Percentiles rank a stretch among this genome's conserved stretches.
phyloP scores from a whole-genome alignment of 2,888 invertebrate species.

The Xylophagus ater region DNA sequence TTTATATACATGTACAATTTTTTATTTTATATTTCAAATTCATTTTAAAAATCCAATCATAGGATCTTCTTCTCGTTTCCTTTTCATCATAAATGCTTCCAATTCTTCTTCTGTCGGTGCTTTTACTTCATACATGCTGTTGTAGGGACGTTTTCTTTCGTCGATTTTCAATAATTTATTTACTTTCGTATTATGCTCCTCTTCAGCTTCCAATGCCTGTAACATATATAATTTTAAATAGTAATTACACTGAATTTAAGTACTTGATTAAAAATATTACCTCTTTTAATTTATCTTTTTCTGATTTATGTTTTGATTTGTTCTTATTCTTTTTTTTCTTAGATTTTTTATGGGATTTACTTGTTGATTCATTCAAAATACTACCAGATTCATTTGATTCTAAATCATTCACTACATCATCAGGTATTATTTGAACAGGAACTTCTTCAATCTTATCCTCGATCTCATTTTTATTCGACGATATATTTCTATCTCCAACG shows the following conservation, averaged over 20 bases:
- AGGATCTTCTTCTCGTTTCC: constrained; percentile 78
- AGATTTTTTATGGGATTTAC: constrained; percentile 24
- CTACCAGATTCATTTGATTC: too few relatives aligned
- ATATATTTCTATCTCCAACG: constrained; percentile 10
- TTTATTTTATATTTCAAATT: not conserved
- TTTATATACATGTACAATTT: too few relatives aligned
- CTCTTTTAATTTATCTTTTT: constrained; percentile 46
- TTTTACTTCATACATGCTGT: constrained; percentile 76
- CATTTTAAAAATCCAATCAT: constrained; percentile 74
- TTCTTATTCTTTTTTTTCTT: constrained; percentile 33
- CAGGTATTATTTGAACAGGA: constrained; percentile 4
- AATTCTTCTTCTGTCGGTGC: constrained; percentile 85
- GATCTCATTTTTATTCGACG: constrained; percentile 27
- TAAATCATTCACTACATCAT: too few relatives aligned
- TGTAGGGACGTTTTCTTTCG: constrained; percentile 87
- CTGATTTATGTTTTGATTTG: constrained; percentile 42
- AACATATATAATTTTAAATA: too few relatives aligned
- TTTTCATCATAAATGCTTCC: constrained; percentile 85
- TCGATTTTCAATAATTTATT: constrained; percentile 58
- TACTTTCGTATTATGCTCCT: constrained; percentile 47
- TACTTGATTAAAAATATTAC: constrained; percentile 28
- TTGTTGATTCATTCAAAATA: too few relatives aligned
- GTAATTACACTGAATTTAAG: not conserved
- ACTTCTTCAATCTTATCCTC: constrained; percentile 16
- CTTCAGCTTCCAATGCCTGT: constrained; percentile 55